A percentile compares a stretch with the other conserved stretches of the same genome.
phyloP scores from a whole-genome alignment of 53 echinoderm and acorn worm species.

The Patiria pectinifera region DNA sequence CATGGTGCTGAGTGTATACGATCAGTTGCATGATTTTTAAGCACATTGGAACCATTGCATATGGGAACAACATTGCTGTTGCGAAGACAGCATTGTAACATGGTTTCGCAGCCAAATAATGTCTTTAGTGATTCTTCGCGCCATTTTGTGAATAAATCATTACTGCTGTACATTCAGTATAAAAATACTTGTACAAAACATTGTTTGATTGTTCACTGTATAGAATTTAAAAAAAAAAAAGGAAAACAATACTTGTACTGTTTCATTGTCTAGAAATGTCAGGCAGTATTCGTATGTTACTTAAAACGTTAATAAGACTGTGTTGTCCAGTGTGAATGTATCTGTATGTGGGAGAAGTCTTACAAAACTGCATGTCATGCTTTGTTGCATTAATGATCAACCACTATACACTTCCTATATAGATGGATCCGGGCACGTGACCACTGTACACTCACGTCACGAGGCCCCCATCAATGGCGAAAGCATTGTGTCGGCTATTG shows the following conservation, averaged over 20 bases:
- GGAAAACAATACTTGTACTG: background rate
- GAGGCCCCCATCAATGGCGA: too few relatives aligned
- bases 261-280: conserved; percentile 47
- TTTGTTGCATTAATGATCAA: too few relatives aligned
- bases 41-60: too few relatives aligned
- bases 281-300: conserved; percentile 39
- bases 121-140: background rate
- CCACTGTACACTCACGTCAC: too few relatives aligned
- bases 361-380: background rate
- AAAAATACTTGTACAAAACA: background rate
- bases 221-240: background rate
- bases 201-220: conserved; percentile 49
- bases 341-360: background rate
- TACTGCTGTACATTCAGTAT: conserved; percentile 38
- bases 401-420: too few relatives aligned
- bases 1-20: too few relatives aligned
- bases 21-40: too few relatives aligned
- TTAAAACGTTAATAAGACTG: background rate
- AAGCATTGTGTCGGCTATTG: too few relatives aligned
- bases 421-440: too few relatives aligned
- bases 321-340: background rate
- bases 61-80: too few relatives aligned
- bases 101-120: background rate
- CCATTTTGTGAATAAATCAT: conserved; percentile 2
- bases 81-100: too few relatives aligned